Percentiles rank a stretch among this genome's conserved stretches.
phyloP scores from a whole-genome alignment of 2,797 vertebrate species.

The Acipenser oxyrinchus region DNA sequence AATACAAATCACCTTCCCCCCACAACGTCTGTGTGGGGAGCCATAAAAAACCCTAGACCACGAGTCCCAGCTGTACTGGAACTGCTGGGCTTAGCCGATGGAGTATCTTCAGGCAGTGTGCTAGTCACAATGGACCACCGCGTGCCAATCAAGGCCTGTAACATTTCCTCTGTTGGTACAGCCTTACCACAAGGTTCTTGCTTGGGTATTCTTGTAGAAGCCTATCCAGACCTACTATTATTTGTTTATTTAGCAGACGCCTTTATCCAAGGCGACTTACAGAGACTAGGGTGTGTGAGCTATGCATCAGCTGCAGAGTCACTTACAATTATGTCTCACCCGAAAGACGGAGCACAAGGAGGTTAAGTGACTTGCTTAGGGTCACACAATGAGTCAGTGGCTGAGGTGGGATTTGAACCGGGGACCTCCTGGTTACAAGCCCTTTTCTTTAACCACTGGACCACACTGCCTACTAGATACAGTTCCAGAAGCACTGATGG shows the following conservation, averaged over 20 bases:
- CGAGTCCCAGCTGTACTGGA: constrained; percentile 15
- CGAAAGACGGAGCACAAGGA: too few relatives aligned
- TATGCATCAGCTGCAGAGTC: too few relatives aligned
- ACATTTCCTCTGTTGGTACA: constrained; percentile 7
- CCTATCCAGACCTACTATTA: neutral
- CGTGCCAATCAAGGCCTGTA: constrained; percentile 16
- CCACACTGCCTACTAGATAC: too few relatives aligned
- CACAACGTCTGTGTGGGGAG: constrained; percentile 16
- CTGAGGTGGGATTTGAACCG: too few relatives aligned
- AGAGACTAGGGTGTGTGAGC: too few relatives aligned
- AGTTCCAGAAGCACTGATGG: neutral
- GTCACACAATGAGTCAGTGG: too few relatives aligned
- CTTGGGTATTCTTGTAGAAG: constrained; percentile 12
- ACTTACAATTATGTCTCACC: too few relatives aligned
- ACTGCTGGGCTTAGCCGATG: constrained; percentile 11
- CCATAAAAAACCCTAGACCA: constrained; percentile 18
- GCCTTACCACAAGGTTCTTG: constrained; percentile 9
- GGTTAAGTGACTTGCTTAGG: too few relatives aligned
- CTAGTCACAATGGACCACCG: constrained; percentile 6
- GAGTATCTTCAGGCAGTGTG: constrained; percentile 13
- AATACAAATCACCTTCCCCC: neutral
- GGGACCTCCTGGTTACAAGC: too few relatives aligned
- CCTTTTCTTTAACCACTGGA: too few relatives aligned
- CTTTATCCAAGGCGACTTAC: too few relatives aligned
- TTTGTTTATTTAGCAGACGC: too few relatives aligned